These are phyloP conservation scores for Gryllus longicercus DNA, from an alignment of 2,888 invertebrate genomes.

Conservation along the genomic window DNA sequence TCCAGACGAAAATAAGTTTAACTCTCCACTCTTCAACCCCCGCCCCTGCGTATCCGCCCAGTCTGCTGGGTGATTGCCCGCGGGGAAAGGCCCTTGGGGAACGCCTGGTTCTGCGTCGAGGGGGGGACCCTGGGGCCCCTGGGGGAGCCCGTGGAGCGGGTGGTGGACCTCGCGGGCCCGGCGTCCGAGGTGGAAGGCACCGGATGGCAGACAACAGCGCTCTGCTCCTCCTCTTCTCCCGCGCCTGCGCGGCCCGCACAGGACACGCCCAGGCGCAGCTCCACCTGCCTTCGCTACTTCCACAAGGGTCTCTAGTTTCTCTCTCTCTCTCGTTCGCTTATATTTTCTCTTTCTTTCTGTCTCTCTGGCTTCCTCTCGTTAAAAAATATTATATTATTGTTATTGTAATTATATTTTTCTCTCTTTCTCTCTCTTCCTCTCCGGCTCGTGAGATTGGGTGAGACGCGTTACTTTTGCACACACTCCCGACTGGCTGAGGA, in stretches of 20 bases:
- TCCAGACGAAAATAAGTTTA: too few relatives aligned
- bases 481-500: too few relatives aligned
- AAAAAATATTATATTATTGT: neutral
- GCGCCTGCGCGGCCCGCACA: neutral
- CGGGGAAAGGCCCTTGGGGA: too few relatives aligned
- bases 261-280: slow-evolving; percentile 38
- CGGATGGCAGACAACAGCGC: slow-evolving; percentile 6
- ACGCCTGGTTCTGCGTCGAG: too few relatives aligned
- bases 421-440: neutral
- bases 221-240: slow-evolving; percentile 41
- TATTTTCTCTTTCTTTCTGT: neutral
- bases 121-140: too few relatives aligned
- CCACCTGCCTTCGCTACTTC: slow-evolving; percentile 44
- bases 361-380: neutral
- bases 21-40: too few relatives aligned
- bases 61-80: too few relatives aligned
- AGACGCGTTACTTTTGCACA: neutral
- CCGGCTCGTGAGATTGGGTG: neutral
- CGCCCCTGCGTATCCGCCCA: too few relatives aligned
- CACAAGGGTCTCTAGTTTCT: neutral
- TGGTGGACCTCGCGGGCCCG: neutral
- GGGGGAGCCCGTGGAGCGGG: neutral
- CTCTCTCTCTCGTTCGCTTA: neutral
- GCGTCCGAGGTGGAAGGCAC: slow-evolving; percentile 1
- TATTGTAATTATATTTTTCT: neutral